These are phyloP conservation scores for Lochmaea capreae DNA, from an alignment of 2,888 invertebrate genomes.

Conservation along the genomic window DNA sequence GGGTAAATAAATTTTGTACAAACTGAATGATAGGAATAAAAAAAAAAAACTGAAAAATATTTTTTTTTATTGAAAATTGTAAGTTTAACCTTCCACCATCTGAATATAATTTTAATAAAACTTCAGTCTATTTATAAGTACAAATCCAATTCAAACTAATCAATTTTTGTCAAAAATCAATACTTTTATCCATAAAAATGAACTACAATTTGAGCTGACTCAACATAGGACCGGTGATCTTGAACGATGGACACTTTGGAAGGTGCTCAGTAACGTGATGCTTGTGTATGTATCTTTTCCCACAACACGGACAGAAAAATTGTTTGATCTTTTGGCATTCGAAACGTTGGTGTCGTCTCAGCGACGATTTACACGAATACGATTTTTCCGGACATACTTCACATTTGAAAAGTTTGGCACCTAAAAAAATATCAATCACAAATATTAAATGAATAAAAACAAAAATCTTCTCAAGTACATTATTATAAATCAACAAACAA, in stretches of 20 bases:
- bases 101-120: too few relatives aligned
- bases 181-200: too few relatives aligned
- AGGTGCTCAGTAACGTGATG: conserved; percentile 43
- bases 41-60: too few relatives aligned
- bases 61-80: too few relatives aligned
- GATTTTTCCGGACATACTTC: conserved; percentile 39
- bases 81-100: too few relatives aligned
- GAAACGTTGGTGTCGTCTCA: conserved; percentile 51
- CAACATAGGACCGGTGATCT: not conserved
- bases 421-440: conserved; percentile 17
- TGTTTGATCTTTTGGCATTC: conserved; percentile 53
- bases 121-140: too few relatives aligned
- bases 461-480: not conserved
- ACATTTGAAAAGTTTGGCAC: conserved; percentile 42
- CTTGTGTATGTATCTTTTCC: conserved; percentile 44
- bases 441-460: conserved; percentile 1
- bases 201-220: not conserved
- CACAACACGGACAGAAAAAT: conserved; percentile 48
- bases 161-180: not conserved
- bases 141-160: too few relatives aligned
- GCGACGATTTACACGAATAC: conserved; percentile 49
- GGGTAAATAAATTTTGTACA: too few relatives aligned
- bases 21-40: too few relatives aligned
- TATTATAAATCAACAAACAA: too few relatives aligned
- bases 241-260: conserved; percentile 28